Conservation (phyloP, 1,140 invertebrate species). For the Ruditapes philippinarum region DNA sequence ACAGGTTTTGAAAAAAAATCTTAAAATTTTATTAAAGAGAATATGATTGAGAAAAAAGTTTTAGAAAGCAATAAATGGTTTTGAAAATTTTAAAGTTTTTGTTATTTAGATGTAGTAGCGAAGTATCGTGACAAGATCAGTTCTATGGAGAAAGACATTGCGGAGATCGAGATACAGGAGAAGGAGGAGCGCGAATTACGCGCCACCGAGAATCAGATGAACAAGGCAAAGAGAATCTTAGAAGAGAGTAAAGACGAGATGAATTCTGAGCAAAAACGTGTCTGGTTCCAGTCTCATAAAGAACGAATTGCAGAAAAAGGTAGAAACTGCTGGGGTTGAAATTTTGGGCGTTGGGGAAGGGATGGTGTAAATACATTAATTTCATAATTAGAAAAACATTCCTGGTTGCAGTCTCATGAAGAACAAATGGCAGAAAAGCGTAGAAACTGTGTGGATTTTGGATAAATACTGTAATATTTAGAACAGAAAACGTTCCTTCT, state of each 20-base stretch:
- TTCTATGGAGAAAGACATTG: conserved; percentile 92
- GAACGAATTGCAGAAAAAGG: conserved; percentile 93
- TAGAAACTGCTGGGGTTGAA: too few species aligned
- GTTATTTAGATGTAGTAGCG: conserved; percentile 91
- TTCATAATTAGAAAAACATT: too few species aligned
- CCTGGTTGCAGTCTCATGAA: conserved; percentile 96
- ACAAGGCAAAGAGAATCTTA: conserved; percentile 92
- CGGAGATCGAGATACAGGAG: conserved; percentile 94
- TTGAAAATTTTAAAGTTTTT: too few species aligned
- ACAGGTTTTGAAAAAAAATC: too few species aligned
- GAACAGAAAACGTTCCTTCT: too few species aligned
- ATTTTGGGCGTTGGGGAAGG: too few species aligned
- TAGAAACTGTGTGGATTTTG: too few species aligned
- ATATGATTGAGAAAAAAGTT: too few species aligned
- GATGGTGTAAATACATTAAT: too few species aligned
- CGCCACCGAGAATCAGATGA: conserved; percentile 94
- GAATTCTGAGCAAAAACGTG: conserved; percentile 10
- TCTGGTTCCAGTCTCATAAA: conserved; percentile 96
- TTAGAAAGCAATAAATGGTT: too few species aligned
- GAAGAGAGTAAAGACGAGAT: conserved; percentile 86
- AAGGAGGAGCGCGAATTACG: conserved; percentile 93
- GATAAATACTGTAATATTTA: too few species aligned
- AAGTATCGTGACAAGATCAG: conserved; percentile 94
- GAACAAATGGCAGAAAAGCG: conserved; percentile 93
- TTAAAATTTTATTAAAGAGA: too few species aligned